Percentiles rank a stretch among this genome's conserved stretches.
phyloP scores from a whole-genome alignment of 2,113 vertebrate genomes.

The Chunga burmeisteri region DNA sequence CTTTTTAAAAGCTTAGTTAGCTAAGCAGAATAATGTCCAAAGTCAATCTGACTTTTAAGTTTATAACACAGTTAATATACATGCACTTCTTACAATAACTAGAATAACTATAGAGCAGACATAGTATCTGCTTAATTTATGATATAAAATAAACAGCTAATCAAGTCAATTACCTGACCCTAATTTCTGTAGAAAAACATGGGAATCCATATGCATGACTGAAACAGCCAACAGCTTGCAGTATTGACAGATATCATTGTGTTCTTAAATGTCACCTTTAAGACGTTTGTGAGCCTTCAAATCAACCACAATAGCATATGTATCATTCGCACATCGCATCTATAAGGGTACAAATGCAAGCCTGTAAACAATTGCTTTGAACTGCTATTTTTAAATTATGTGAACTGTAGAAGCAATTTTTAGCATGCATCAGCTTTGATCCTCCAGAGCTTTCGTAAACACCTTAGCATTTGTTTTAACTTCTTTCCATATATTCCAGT shows the following conservation, averaged over 20 bases:
- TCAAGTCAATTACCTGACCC: background rate
- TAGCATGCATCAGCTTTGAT: background rate
- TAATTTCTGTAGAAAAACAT: background rate
- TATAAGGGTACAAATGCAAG: background rate
- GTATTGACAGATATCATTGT: background rate
- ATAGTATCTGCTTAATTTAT: background rate
- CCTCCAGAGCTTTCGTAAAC: background rate
- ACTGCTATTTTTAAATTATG: background rate
- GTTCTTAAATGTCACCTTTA: background rate
- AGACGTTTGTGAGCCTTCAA: background rate
- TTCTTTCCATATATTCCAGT: background rate
- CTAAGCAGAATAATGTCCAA: background rate
- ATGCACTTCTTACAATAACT: background rate
- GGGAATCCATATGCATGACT: background rate
- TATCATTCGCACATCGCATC: background rate
- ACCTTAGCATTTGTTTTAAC: background rate
- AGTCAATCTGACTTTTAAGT: background rate
- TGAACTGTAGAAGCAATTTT: background rate
- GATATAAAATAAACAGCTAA: background rate
- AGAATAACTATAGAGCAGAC: background rate
- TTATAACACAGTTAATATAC: background rate
- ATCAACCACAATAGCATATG: background rate
- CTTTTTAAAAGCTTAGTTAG: background rate
- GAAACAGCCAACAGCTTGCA: background rate
- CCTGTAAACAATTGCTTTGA: background rate